Percentiles rank a stretch among this genome's conserved stretches.
Evolutionary conservation across 2,888 invertebrate species (phyloP).

Genomic region (Hirtodrosophila confusa): DNA sequence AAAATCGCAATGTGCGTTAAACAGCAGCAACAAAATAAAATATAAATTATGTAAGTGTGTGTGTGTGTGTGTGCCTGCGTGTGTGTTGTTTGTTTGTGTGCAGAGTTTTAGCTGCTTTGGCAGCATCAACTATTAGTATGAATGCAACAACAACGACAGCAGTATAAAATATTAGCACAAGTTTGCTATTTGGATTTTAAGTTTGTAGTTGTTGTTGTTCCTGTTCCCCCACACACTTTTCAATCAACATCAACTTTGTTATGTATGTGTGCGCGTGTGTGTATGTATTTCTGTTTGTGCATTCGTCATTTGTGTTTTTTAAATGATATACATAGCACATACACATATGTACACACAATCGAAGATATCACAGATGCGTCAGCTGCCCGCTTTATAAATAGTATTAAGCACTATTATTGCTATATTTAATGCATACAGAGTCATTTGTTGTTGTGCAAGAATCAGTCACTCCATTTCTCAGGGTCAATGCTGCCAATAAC

Average conservation of each 20-base stretch:
- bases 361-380: slow-evolving; percentile 41
- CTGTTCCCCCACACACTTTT: slow-evolving; percentile 74
- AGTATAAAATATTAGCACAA: slow-evolving; percentile 36
- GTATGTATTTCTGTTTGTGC: slow-evolving; percentile 40
- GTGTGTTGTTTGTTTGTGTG: slow-evolving; percentile 32
- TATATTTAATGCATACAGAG: slow-evolving; percentile 14
- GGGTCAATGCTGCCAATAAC: slow-evolving; percentile 58
- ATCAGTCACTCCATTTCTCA: slow-evolving; percentile 44
- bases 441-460: slow-evolving; percentile 38
- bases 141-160: slow-evolving; percentile 47
- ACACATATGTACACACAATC: slow-evolving; percentile 14
- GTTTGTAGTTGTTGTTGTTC: slow-evolving; percentile 60
- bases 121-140: slow-evolving; percentile 55
- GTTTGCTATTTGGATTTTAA: slow-evolving; percentile 17
- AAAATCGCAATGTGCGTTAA: slow-evolving; percentile 58
- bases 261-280: slow-evolving; percentile 26
- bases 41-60: slow-evolving; percentile 71
- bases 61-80: slow-evolving; percentile 20
- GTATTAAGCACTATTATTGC: slow-evolving; percentile 32
- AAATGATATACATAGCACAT: background rate
- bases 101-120: slow-evolving; percentile 19
- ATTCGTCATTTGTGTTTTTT: slow-evolving; percentile 61
- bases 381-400: slow-evolving; percentile 31
- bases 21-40: slow-evolving; percentile 47
- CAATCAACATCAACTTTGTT: slow-evolving; percentile 40